phyloP scores from a whole-genome alignment of 2,113 vertebrate species.

The Malurus cyaneus region DNA sequence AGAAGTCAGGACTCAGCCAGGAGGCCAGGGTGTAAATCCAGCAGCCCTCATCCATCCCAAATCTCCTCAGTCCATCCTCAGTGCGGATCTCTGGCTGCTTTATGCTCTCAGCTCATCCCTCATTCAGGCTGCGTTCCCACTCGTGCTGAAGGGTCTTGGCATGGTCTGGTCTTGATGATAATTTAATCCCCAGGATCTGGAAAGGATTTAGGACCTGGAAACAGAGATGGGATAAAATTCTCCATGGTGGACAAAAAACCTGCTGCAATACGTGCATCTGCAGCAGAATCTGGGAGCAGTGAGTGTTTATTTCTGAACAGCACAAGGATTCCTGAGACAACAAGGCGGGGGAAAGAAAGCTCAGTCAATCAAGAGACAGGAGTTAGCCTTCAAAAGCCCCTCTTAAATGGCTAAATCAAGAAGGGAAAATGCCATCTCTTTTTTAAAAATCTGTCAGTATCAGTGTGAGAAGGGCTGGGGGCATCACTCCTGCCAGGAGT shows the following conservation, averaged over 20 bases:
- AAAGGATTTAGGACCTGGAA: conserved; percentile 24
- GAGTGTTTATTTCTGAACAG: neutral
- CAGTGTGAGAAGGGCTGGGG: neutral
- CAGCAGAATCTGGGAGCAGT: neutral
- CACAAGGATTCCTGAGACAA: neutral
- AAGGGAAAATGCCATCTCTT: neutral
- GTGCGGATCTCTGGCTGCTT: neutral
- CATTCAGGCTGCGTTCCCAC: neutral
- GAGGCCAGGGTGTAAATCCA: neutral
- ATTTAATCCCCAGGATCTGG: neutral
- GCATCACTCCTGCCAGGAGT: neutral
- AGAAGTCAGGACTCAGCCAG: neutral
- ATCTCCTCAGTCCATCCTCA: neutral
- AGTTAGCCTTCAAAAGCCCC: neutral
- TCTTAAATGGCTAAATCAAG: neutral
- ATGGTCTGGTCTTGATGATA: neutral
- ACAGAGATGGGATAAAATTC: conserved; percentile 3
- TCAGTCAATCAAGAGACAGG: neutral
- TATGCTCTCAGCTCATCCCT: neutral
- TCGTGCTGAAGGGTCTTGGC: neutral
- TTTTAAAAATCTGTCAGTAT: neutral
- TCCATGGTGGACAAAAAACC: neutral
- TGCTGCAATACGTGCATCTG: neutral
- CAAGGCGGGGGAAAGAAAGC: neutral
- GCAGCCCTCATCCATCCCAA: neutral